phyloP scores from a whole-genome alignment of 2,797 vertebrate species.

The Danio choprae region DNA sequence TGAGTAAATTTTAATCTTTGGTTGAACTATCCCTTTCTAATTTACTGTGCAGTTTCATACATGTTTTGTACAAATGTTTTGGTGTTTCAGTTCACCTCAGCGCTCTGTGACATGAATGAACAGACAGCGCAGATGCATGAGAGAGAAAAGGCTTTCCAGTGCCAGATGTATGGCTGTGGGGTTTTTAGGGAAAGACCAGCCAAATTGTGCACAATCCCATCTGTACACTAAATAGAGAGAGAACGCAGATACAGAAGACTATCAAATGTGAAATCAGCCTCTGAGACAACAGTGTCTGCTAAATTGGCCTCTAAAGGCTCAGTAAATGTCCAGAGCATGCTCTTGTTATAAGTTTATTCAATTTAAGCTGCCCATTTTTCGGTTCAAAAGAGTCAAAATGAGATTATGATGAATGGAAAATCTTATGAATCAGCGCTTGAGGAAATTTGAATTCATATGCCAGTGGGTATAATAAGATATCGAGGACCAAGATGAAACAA shows the following conservation, averaged over 20 bases:
- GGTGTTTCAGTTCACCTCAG: slow-evolving; percentile 21
- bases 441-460: not conserved
- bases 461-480: not conserved
- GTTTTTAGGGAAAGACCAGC: slow-evolving; percentile 42
- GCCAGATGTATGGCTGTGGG: slow-evolving; percentile 40
- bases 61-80: slow-evolving; percentile 13
- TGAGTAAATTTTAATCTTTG: not conserved
- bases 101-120: slow-evolving; percentile 4
- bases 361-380: not conserved
- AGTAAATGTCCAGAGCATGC: not conserved
- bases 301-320: slow-evolving; percentile 30
- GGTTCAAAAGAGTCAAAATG: slow-evolving; percentile 6
- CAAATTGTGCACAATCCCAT: slow-evolving; percentile 43
- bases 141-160: slow-evolving; percentile 20
- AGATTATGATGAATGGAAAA: slow-evolving; percentile 20
- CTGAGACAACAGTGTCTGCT: not conserved
- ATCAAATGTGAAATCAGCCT: not conserved
- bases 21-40: too few relatives aligned
- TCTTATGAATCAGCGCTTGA: not conserved
- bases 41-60: not conserved
- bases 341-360: not conserved
- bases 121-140: slow-evolving; percentile 38
- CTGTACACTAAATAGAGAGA: slow-evolving; percentile 49
- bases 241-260: slow-evolving; percentile 32
- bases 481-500: not conserved